These are phyloP conservation scores for Hylaea fasciaria DNA, from an alignment of 2,888 invertebrate genomes.

Conservation along the genomic window DNA sequence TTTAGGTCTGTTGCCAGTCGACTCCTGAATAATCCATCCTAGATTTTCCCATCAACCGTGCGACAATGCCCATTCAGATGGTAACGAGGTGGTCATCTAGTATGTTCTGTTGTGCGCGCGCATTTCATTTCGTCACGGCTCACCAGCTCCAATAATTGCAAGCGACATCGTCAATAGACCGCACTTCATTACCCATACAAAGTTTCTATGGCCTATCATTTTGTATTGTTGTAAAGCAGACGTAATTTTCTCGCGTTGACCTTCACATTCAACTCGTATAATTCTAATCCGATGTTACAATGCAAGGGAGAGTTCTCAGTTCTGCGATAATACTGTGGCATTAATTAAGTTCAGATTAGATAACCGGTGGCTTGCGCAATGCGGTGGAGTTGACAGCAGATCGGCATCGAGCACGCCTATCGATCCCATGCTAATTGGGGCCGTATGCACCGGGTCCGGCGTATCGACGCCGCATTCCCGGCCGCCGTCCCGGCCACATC, in stretches of 20 bases:
- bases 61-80: slow-evolving; percentile 44
- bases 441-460: slow-evolving; percentile 60
- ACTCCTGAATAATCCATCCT: slow-evolving; percentile 30
- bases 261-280: slow-evolving; percentile 27
- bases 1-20: slow-evolving; percentile 20
- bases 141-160: slow-evolving; percentile 39
- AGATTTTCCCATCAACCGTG: slow-evolving; percentile 45
- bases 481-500: slow-evolving; percentile 70
- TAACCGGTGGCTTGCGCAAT: slow-evolving; percentile 72
- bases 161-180: slow-evolving; percentile 31
- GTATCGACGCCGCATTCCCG: slow-evolving; percentile 74
- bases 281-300: slow-evolving; percentile 3
- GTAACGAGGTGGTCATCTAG: slow-evolving; percentile 42
- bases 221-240: slow-evolving; percentile 23
- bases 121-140: slow-evolving; percentile 42
- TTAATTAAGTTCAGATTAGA: slow-evolving; percentile 81
- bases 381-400: slow-evolving; percentile 74
- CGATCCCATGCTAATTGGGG: slow-evolving; percentile 84
- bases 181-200: slow-evolving; percentile 11
- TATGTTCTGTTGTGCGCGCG: slow-evolving; percentile 34
- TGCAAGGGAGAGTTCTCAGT: slow-evolving; percentile 6
- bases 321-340: slow-evolving; percentile 66
- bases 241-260: slow-evolving; percentile 21
- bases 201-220: slow-evolving; percentile 29
- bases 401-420: slow-evolving; percentile 79